Evolutionary conservation across 2,113 vertebrate genomes (phyloP).

Genomic region (Peromyscus californicus): DNA sequence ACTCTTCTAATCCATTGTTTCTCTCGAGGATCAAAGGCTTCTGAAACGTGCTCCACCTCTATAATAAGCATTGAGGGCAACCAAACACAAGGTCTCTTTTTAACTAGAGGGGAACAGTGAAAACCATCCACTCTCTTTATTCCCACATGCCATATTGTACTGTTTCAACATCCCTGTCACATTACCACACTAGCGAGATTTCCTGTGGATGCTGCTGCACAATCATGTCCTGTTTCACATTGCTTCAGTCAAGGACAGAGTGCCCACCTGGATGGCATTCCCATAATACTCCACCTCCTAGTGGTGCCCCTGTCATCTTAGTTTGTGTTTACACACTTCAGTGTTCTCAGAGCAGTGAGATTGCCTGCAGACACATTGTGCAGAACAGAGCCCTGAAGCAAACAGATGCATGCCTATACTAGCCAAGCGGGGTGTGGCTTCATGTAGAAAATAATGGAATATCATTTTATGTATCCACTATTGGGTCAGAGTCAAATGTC

Average conservation of each 20-base stretch:
- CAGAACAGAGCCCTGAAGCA: background rate
- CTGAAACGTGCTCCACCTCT: background rate
- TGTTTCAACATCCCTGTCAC: background rate
- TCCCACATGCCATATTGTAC: background rate
- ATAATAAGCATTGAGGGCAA: background rate
- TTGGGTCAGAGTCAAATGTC: background rate
- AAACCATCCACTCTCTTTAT: background rate
- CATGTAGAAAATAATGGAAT: background rate
- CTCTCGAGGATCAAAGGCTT: background rate
- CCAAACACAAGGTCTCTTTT: background rate
- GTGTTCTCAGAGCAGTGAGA: background rate
- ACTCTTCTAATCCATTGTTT: background rate
- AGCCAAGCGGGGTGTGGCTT: background rate
- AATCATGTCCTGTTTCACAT: too few relatives aligned
- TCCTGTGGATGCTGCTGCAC: background rate
- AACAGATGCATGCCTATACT: background rate
- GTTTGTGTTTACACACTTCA: too few relatives aligned
- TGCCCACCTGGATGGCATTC: background rate
- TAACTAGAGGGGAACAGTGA: background rate
- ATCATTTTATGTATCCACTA: background rate
- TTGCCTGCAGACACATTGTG: background rate
- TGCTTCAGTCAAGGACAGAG: background rate
- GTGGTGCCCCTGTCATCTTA: background rate
- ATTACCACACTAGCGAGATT: background rate
- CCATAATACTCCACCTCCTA: background rate